These are phyloP conservation scores for Lacanobia wlatinum DNA, from an alignment of 2,888 invertebrate genomes.

Conservation along the genomic window DNA sequence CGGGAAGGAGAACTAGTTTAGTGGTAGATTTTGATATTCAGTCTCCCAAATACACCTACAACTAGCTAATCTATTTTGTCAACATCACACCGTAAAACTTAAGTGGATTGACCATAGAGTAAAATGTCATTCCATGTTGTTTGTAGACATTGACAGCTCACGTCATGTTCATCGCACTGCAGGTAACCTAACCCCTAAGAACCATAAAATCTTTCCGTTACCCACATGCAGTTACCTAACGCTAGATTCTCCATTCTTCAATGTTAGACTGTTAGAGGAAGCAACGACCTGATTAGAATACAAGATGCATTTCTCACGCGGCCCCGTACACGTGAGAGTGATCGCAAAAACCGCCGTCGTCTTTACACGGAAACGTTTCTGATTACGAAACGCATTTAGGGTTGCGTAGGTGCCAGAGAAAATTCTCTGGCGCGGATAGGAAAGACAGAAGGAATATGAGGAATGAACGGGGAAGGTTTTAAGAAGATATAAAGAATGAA, in stretches of 20 bases:
- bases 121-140: no score
- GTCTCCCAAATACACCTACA: no score
- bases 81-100: no score
- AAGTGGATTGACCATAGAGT: no score
- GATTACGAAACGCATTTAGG: conserved; percentile 65
- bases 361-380: conserved; percentile 71
- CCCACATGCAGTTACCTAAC: conserved; percentile 39
- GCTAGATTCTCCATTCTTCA: conserved; percentile 35
- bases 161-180: not conserved
- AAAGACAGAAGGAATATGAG: not conserved
- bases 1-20: no score
- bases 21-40: no score
- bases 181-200: not conserved
- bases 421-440: not conserved
- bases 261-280: conserved; percentile 51
- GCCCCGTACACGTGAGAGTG: conserved; percentile 68
- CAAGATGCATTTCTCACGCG: conserved; percentile 78
- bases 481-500: not conserved
- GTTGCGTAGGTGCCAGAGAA: conserved; percentile 42
- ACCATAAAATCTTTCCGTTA: not conserved
- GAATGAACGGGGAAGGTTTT: not conserved
- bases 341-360: conserved; percentile 70
- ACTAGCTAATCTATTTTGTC: no score
- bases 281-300: conserved; percentile 77
- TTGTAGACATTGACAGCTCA: no score